Evolutionary conservation across 1,140 invertebrate species (phyloP).

Genomic region (Wiebesia pumilae): DNA sequence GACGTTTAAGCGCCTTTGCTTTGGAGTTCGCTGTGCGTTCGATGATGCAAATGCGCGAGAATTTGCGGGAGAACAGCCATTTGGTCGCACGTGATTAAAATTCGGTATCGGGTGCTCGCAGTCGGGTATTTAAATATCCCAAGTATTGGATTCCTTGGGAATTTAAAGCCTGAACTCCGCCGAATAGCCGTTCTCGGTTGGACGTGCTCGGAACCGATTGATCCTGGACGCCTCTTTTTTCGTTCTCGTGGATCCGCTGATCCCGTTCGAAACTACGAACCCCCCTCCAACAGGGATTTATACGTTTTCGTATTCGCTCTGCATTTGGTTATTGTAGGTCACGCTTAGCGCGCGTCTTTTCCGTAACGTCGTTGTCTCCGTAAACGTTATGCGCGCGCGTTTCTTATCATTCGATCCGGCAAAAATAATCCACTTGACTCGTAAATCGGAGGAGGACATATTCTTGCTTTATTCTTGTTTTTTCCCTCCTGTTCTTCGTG

Average conservation of each 20-base stretch:
- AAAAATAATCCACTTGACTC: slow-evolving; percentile 7
- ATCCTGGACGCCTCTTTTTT: no score
- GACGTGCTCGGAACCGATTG: not conserved
- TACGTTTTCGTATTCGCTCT: no score
- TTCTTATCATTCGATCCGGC: not conserved
- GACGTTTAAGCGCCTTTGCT: not conserved
- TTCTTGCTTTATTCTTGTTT: not conserved
- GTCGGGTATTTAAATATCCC: not conserved
- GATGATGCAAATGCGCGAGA: not conserved
- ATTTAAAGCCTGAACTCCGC: not conserved
- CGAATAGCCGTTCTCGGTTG: no score
- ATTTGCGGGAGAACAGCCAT: not conserved
- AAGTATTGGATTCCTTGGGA: not conserved
- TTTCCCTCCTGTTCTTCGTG: not conserved
- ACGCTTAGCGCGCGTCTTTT: no score
- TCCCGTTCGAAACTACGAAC: not conserved
- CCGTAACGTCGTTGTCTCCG: not conserved
- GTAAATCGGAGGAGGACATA: not conserved
- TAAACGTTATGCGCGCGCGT: not conserved
- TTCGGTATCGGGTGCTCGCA: not conserved
- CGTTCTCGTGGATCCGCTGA: no score
- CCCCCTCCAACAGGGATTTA: no score
- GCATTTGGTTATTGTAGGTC: no score
- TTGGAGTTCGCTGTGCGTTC: not conserved
- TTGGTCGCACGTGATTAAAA: not conserved